Evolutionary conservation across 2,113 vertebrate species (phyloP), one percentile per base, ranked within the genome.

Genomic region (Pollimyrus isidori): DNA sequence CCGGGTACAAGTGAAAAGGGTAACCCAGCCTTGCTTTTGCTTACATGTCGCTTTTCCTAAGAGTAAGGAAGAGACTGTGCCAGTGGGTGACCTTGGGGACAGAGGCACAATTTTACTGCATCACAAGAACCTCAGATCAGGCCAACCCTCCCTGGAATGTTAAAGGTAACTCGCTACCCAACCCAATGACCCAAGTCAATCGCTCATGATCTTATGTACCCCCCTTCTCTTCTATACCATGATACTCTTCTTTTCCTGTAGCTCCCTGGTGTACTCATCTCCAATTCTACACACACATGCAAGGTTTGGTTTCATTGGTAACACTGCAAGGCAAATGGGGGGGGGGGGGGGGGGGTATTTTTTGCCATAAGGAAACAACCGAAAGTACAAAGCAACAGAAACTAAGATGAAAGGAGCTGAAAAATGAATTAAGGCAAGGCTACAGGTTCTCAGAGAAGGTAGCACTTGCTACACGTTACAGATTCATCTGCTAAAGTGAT

Each of bases 1-100:
- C 90, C 58, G 89, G 92, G 84, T 90, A 53, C 89, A 90, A 88
- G 88, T 89, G 11, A 69, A 88, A 89, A 39, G 53, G 90, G 89
- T 88, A 82, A 56, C 90, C 86, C 62, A 91, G 92, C 87, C 89
- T 91, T 90, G 92, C 91, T 92, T 89, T 84, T 91, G 92, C 90
- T 30, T 73, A 4, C 13, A 48, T 39, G 88, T 39, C 15, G 35
- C 62, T 65, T 65, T 65, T 65, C 62, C 62, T 65, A 26, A 26
- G 62, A 30, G 62, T 69, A 69, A 65, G 58, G n/a, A 30, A 11
- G 11, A 69, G 62, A 80, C 73, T 0, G 15, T 42, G 35, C 73
- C 73, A n/a, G 4, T 39, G 73, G 30, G 3, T 35, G 35, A 42
- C 35, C 15, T 19, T 42, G 73, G 73, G 73, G 15, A 80, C 73